phyloP scores from a whole-genome alignment of 2,888 invertebrate genomes.

The Sepioteuthis lessoniana region DNA sequence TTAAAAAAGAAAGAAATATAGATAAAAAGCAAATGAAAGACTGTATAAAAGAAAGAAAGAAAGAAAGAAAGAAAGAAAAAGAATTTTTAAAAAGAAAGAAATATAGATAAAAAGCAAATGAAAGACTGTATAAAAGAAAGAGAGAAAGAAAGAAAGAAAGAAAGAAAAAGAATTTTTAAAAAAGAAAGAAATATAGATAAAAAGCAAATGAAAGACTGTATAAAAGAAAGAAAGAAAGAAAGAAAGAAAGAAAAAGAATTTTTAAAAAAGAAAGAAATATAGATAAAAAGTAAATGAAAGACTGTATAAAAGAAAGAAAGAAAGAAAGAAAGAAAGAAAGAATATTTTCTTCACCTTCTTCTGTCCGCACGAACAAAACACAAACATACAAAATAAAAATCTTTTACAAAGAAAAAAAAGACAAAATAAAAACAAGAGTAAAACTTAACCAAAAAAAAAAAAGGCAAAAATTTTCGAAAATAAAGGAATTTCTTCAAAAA shows the following conservation, averaged over 20 bases:
- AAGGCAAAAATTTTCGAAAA: not conserved
- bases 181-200: not conserved
- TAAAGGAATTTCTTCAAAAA: not conserved
- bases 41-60: not conserved
- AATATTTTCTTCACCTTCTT: not conserved
- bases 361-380: not conserved
- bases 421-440: not conserved
- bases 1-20: not conserved
- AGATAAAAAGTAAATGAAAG: too few species aligned
- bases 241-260: not conserved
- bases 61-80: not conserved
- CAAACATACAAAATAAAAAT: not conserved
- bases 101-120: not conserved
- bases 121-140: not conserved
- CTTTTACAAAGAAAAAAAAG: not conserved
- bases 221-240: not conserved
- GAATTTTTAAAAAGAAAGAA: not conserved
- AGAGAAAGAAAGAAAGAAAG: not conserved
- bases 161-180: not conserved
- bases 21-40: not conserved
- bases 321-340: not conserved
- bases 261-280: not conserved
- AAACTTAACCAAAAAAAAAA: not conserved
- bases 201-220: not conserved
- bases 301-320: not conserved